These are phyloP conservation scores for Luidia sarsii DNA, from an alignment of 53 echinoderm and acorn worm species.

Conservation along the genomic window DNA sequence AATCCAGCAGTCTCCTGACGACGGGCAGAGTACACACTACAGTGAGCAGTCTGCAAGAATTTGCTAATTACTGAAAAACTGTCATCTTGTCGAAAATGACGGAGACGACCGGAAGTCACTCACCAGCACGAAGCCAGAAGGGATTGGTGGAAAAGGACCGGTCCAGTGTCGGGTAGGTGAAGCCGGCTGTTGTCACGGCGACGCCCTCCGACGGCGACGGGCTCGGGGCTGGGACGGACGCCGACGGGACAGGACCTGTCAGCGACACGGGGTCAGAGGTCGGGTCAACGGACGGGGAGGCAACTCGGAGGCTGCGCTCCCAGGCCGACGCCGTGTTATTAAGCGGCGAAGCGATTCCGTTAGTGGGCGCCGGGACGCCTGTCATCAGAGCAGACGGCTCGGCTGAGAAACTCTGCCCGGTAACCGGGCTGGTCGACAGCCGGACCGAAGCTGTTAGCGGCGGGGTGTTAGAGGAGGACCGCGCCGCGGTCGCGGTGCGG, in stretches of 20 bases:
- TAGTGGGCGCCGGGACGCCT: neutral
- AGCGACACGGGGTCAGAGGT: neutral
- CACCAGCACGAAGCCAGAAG: conserved; percentile 76
- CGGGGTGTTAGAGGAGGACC: neutral
- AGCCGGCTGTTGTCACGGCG: neutral
- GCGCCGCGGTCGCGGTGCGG: too few relatives aligned
- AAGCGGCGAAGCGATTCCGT: too few relatives aligned
- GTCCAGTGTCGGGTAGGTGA: conserved; percentile 54
- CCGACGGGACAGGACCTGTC: neutral
- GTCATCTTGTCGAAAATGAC: too few relatives aligned
- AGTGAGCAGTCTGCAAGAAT: too few relatives aligned
- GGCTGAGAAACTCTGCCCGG: too few relatives aligned
- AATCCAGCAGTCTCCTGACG: too few relatives aligned
- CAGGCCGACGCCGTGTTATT: too few relatives aligned
- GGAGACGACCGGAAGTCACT: too few relatives aligned
- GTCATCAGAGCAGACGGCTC: neutral
- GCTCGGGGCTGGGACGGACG: conserved; percentile 23
- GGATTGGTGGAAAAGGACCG: conserved; percentile 73
- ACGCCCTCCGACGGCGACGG: conserved; percentile 12
- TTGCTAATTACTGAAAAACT: too few relatives aligned
- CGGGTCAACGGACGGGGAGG: neutral
- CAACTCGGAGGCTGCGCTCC: neutral
- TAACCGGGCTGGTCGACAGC: neutral
- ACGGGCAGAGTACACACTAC: too few relatives aligned
- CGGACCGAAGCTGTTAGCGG: neutral